Evolutionary conservation across 2,888 invertebrate genomes (phyloP).

Genomic region (Hemithea aestivaria): DNA sequence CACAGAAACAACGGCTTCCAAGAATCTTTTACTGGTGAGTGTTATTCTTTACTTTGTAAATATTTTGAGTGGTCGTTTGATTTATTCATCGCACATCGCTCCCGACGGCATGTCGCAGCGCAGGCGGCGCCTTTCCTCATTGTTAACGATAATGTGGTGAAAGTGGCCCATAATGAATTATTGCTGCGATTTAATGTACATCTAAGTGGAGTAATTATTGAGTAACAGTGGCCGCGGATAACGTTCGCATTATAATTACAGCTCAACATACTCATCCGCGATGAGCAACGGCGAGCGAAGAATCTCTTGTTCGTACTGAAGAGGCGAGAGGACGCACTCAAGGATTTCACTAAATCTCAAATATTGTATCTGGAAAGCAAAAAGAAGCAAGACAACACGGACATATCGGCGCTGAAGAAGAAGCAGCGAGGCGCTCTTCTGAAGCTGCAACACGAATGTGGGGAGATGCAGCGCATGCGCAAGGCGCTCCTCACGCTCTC

Average conservation of each 20-base stretch:
- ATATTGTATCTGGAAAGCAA: constrained; percentile 71
- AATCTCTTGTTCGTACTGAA: constrained; percentile 68
- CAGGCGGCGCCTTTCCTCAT: constrained; percentile 16
- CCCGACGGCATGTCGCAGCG: constrained; percentile 2
- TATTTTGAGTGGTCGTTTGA: constrained; percentile 37
- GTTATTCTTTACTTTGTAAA: constrained; percentile 62
- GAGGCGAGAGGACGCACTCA: constrained; percentile 71
- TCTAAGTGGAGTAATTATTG: too few species aligned
- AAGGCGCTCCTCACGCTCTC: constrained; percentile 64
- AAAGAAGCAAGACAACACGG: constrained; percentile 67
- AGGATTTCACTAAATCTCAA: constrained; percentile 72
- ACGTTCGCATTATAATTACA: constrained; percentile 36
- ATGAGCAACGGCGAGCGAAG: constrained; percentile 73
- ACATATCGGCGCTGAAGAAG: constrained; percentile 79
- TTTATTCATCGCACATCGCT: constrained; percentile 28
- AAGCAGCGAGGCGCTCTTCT: constrained; percentile 82
- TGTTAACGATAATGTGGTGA: constrained; percentile 19
- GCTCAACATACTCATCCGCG: constrained; percentile 74
- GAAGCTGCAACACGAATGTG: constrained; percentile 83
- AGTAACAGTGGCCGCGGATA: too few species aligned
- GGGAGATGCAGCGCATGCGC: constrained; percentile 81
- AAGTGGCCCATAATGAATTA: constrained; percentile 11
- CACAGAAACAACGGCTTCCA: constrained; percentile 69
- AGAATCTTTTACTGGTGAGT: constrained; percentile 76
- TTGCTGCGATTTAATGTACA: too few species aligned